These are phyloP conservation scores for Brienomyrus brachyistius DNA, from an alignment of 2,113 vertebrate genomes.

Conservation along the genomic window DNA sequence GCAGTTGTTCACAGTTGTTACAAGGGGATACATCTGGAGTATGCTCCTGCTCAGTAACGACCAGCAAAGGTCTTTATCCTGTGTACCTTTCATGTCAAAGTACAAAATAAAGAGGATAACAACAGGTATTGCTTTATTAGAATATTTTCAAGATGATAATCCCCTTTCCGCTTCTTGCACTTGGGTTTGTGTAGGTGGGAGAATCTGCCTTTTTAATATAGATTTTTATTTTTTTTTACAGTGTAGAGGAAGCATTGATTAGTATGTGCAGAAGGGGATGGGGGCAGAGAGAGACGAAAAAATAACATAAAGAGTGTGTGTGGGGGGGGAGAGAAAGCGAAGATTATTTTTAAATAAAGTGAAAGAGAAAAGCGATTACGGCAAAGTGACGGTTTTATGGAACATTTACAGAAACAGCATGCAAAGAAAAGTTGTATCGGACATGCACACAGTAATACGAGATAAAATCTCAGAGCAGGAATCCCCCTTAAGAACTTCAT, in stretches of 20 bases:
- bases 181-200: constrained; percentile 51
- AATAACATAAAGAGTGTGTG: constrained; percentile 35
- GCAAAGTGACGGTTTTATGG: constrained; percentile 46
- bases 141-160: constrained; percentile 66
- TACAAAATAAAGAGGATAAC: constrained; percentile 70
- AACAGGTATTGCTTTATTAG: constrained; percentile 81
- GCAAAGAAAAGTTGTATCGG: constrained; percentile 73
- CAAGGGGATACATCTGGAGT: constrained; percentile 77
- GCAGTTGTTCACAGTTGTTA: constrained; percentile 92
- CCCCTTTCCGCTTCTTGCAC: constrained; percentile 64
- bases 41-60: constrained; percentile 74
- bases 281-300: constrained; percentile 45
- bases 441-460: constrained; percentile 90
- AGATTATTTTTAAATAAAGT: constrained; percentile 49
- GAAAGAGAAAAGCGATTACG: constrained; percentile 37
- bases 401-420: constrained; percentile 68
- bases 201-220: constrained; percentile 22
- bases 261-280: constrained; percentile 61
- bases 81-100: constrained; percentile 55
- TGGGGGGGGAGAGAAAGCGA: constrained; percentile 36
- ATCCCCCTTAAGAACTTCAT: constrained; percentile 62
- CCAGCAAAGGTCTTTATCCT: constrained; percentile 37
- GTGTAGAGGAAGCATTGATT: constrained; percentile 75
- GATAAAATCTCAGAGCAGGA: constrained; percentile 75
- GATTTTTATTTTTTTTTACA: constrained; percentile 45